Evolutionary conservation across 2,888 invertebrate species (phyloP), one percentile per base, ranked within the genome.

Genomic region (Troides oblongomaculatus): DNA sequence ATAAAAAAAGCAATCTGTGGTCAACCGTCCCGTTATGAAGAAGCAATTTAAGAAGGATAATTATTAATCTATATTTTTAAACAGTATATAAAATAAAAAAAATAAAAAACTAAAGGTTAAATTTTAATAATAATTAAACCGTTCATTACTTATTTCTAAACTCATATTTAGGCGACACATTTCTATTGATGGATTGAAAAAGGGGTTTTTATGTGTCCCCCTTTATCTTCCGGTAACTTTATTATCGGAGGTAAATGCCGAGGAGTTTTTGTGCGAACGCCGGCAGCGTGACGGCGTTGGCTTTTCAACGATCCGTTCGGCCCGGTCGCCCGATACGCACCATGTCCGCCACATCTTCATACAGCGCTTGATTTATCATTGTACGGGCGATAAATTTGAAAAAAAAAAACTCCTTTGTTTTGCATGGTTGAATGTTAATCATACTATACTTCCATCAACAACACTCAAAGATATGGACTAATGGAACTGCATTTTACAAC

Each of bases 351-450:
- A 30, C 87, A 86, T 89, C 85, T 86, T 85, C 84, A 83, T 85
- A 87, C 84, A 86, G 85, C 84, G 72, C 80, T 81, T 79, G 87
- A 88, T 90, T 90, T 89, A 90, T 89, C 82, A 83, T 87, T 87
- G 86, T 81, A 83, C 84, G 89, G 88, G 82, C 80, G 88, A 87
- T 91, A 90, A 88, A 89, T 83, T 88, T 86, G 17, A 43, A 66
- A 46, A 60, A 65, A 70, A 60, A 60, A 65, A 70, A 60, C 63
- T 21, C 56, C 63, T 46, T 68, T 64, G 65, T 62, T 71, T 65
- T 58, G 46, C 53, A 7, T 53, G 18, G 53, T 53, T 12, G n/a
- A 53, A n/a, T 53, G 53, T 53, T 53, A n/a, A n/a, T 53, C 8
- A 53, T 18, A 53, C 18, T 53, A 18, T 5, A n/a, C 18, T 8